Percentiles rank a stretch among this genome's conserved stretches.
Evolutionary conservation across 2,113 vertebrate genomes (phyloP).

Genomic region (Lepus europaeus): DNA sequence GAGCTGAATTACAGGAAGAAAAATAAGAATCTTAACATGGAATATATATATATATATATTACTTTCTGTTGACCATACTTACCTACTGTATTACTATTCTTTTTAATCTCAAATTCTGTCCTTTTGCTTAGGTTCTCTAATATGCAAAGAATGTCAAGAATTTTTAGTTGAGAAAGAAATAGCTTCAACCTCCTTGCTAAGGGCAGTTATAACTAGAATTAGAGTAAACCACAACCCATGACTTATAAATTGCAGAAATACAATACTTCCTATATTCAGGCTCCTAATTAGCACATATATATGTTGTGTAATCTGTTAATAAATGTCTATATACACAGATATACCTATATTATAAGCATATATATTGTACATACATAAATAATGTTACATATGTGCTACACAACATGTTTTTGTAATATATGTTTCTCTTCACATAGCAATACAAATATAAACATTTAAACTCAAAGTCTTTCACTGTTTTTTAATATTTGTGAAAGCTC

Average conservation of each 20-base stretch:
- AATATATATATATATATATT: neutral
- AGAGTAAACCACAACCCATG: constrained; percentile 35
- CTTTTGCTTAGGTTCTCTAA: constrained; percentile 39
- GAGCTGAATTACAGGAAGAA: neutral
- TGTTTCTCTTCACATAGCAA: neutral
- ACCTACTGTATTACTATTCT: neutral
- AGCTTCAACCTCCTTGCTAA: constrained; percentile 52
- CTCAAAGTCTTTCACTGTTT: constrained; percentile 28
- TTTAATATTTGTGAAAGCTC: constrained; percentile 63
- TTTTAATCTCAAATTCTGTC: neutral
- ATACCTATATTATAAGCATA: neutral
- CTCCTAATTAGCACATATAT: neutral
- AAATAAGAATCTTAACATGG: neutral
- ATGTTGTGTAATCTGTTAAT: neutral
- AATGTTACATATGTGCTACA: neutral
- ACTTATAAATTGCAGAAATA: neutral
- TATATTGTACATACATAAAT: neutral
- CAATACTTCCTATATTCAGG: neutral
- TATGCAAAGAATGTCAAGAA: constrained; percentile 19
- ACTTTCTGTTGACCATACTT: neutral
- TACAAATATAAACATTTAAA: constrained; percentile 45
- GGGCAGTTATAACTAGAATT: constrained; percentile 32
- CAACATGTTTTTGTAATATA: neutral
- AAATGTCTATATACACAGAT: neutral
- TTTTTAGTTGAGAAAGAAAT: constrained; percentile 50